Conservation (phyloP, 1,140 invertebrate genomes). For the Lepidotrigona ventralis region DNA sequence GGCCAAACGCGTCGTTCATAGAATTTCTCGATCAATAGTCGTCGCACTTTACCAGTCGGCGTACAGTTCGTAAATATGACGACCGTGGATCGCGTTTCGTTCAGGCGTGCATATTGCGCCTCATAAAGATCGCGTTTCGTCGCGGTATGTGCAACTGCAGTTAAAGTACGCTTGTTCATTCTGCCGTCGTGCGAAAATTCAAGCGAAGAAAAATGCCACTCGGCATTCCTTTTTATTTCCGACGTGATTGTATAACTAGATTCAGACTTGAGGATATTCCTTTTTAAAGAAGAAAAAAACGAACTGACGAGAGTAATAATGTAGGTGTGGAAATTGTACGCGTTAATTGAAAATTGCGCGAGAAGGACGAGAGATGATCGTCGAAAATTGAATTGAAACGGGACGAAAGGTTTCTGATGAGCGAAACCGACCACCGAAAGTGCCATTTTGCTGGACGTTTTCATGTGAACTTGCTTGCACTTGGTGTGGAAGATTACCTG, state of each 20-base stretch:
- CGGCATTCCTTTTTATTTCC: not conserved
- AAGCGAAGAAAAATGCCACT: not conserved
- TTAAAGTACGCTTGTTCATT: not conserved
- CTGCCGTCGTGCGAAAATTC: not conserved
- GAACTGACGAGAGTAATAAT: not conserved
- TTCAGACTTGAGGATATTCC: not conserved
- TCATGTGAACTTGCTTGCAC: no score
- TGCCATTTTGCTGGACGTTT: not conserved
- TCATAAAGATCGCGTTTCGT: conserved; percentile 18
- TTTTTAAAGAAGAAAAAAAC: no score
- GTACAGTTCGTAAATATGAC: conserved; percentile 16
- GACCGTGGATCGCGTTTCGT: conserved; percentile 16
- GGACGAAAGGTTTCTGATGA: not conserved
- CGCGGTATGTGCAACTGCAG: not conserved
- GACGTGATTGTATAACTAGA: not conserved
- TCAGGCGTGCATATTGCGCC: not conserved
- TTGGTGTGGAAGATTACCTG: not conserved
- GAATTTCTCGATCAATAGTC: conserved; percentile 41
- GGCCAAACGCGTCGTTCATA: not conserved
- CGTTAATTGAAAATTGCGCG: no score
- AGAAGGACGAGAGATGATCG: no score
- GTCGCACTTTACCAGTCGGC: not conserved
- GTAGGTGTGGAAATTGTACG: no score
- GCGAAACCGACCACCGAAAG: not conserved
- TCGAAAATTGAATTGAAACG: not conserved